A percentile compares a stretch with the other conserved stretches of the same genome.
phyloP scores from a whole-genome alignment of 2,888 invertebrate species.

The Micropterix aruncella region DNA sequence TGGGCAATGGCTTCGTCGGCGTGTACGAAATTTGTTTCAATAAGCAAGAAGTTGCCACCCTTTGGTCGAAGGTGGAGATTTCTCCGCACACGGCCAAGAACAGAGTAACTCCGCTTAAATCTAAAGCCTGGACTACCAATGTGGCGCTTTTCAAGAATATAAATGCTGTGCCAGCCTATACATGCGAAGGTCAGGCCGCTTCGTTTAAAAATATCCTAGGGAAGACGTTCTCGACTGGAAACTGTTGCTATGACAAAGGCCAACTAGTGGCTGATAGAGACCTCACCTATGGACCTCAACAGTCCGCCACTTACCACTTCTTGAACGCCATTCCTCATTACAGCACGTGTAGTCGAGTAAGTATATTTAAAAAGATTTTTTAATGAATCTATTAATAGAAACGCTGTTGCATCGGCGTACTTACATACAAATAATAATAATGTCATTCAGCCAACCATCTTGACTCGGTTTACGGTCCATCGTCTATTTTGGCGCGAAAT shows the following conservation, averaged over 20 bases:
- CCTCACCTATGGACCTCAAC: constrained; percentile 9
- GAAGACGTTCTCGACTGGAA: constrained; percentile 11
- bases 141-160: constrained; percentile 5
- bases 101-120: neutral
- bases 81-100: constrained; percentile 4
- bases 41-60: constrained; percentile 9
- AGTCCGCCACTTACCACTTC: constrained; percentile 11
- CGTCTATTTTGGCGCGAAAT: too few species aligned
- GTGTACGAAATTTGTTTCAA: constrained; percentile 12
- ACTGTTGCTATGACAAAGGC: constrained; percentile 11
- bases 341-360: constrained; percentile 13
- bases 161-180: constrained; percentile 8
- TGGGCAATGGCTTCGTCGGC: constrained; percentile 9
- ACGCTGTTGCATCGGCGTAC: too few species aligned
- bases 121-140: constrained; percentile 6
- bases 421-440: too few species aligned
- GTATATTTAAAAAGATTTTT: too few species aligned
- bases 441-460: too few species aligned
- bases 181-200: constrained; percentile 8
- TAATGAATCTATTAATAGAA: too few species aligned
- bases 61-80: constrained; percentile 9
- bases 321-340: constrained; percentile 12
- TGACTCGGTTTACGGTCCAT: too few species aligned
- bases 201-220: constrained; percentile 12
- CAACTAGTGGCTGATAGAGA: constrained; percentile 10